These are phyloP conservation scores for Phataginus tetradactyla DNA, from an alignment of 2,797 vertebrate species.

Conservation along the genomic window DNA sequence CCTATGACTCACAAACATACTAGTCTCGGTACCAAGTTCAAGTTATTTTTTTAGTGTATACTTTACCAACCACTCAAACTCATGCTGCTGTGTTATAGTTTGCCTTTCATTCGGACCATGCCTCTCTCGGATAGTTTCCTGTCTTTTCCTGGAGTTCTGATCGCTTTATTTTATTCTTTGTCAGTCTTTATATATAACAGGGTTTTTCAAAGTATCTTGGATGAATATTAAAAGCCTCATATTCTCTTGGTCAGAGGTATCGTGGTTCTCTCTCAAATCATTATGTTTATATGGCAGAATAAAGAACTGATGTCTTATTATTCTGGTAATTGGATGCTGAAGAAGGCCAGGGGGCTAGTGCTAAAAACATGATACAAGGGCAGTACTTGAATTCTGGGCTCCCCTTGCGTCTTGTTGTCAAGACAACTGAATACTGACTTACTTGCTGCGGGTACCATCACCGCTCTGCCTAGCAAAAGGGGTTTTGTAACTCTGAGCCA, in stretches of 20 bases:
- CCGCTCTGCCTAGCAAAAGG: not conserved
- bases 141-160: constrained; percentile 25
- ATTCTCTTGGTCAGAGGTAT: not conserved
- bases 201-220: not conserved
- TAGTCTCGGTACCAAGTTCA: not conserved
- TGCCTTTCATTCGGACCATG: not conserved
- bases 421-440: constrained; percentile 22
- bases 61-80: not conserved
- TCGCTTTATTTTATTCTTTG: constrained; percentile 22
- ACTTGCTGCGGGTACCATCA: not conserved
- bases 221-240: not conserved
- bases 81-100: not conserved
- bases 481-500: not conserved
- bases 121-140: not conserved
- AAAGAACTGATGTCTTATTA: not conserved
- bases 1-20: not conserved
- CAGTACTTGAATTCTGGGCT: not conserved
- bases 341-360: not conserved
- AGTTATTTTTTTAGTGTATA: not conserved
- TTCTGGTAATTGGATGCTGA: constrained; percentile 3
- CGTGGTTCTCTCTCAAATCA: not conserved
- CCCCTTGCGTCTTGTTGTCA: not conserved
- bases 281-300: not conserved
- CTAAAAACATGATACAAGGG: not conserved
- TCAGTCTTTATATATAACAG: not conserved